phyloP scores from a whole-genome alignment of 2,113 vertebrate species.

The Centropus unirufus region DNA sequence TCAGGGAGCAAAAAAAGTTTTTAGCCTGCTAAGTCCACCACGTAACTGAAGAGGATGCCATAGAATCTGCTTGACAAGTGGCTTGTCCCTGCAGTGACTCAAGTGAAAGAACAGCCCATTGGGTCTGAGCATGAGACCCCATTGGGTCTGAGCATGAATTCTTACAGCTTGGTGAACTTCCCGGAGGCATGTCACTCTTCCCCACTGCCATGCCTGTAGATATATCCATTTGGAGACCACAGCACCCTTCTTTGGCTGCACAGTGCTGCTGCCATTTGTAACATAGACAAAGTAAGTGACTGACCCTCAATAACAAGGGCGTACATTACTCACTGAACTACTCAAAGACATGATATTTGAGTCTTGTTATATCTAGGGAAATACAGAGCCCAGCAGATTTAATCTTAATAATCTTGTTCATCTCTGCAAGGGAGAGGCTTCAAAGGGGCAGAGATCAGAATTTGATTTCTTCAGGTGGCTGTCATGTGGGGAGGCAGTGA shows the following conservation, averaged over 20 bases:
- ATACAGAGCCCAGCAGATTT: background rate
- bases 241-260: background rate
- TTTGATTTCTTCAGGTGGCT: background rate
- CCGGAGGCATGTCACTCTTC: background rate
- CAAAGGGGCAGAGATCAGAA: background rate
- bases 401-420: background rate
- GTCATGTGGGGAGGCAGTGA: background rate
- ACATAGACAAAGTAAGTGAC: conserved; percentile 9
- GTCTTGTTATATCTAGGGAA: background rate
- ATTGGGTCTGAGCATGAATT: background rate
- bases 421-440: background rate
- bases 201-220: background rate
- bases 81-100: background rate
- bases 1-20: background rate
- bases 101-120: background rate
- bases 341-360: background rate
- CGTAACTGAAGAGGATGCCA: background rate
- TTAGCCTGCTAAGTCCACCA: background rate
- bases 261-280: background rate
- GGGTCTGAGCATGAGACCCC: background rate
- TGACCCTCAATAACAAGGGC: conserved; percentile 4
- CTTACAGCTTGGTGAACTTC: background rate
- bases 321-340: background rate
- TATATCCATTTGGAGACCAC: background rate
- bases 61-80: background rate